These are phyloP conservation scores for Caenorhabditis briggsae DNA, from an alignment of 1,140 invertebrate species.

Conservation along the genomic window DNA sequence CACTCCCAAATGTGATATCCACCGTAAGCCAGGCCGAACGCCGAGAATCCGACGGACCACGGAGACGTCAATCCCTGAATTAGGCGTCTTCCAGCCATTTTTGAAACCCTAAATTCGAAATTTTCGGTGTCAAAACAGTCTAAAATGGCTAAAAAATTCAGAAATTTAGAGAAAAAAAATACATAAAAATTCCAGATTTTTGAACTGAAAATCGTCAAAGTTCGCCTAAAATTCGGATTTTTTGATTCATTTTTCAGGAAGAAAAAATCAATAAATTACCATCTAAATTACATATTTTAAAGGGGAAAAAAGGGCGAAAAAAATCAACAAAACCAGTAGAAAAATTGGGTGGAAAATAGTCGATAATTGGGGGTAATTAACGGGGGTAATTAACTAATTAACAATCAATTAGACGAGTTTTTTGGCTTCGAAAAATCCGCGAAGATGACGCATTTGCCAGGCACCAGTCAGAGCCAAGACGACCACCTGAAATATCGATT, in stretches of 20 bases:
- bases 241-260: neutral
- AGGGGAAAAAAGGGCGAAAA: no score
- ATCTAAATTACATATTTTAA: neutral
- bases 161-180: neutral
- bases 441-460: conserved; percentile 99
- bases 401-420: conserved; percentile 90
- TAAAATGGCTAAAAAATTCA: neutral
- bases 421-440: conserved; percentile 99
- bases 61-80: conserved; percentile 71
- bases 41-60: conserved; percentile 72
- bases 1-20: conserved; percentile 74
- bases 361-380: no score
- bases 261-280: neutral
- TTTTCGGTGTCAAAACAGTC: neutral
- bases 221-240: neutral
- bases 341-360: neutral
- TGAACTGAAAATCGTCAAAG: neutral
- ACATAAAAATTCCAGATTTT: conserved; percentile 8
- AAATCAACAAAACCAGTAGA: neutral
- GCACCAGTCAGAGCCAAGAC: conserved; percentile 92
- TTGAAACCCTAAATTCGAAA: neutral
- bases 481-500: conserved; percentile 83
- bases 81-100: conserved; percentile 66
- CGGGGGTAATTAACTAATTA: neutral
- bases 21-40: conserved; percentile 71